Percentiles rank a stretch among this genome's conserved stretches.
Evolutionary conservation across 2,113 vertebrate species (phyloP).

Genomic region (Amphiprion percula): DNA sequence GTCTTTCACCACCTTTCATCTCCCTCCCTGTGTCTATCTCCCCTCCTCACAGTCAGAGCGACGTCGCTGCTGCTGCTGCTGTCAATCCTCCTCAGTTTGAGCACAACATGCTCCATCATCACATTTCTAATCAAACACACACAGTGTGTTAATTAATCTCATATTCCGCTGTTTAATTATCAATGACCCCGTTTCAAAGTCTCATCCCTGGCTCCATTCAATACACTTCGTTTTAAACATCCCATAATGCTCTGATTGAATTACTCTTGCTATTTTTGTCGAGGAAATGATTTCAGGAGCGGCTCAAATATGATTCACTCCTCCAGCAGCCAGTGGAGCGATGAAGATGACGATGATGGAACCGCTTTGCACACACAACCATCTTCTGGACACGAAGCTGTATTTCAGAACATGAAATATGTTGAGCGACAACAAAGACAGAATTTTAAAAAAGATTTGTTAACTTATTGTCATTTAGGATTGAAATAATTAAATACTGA

Average conservation of each 20-base stretch:
- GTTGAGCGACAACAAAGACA: background rate
- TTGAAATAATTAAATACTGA: constrained; percentile 14
- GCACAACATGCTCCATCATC: constrained; percentile 70
- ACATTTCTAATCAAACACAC: constrained; percentile 77
- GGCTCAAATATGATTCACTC: constrained; percentile 50
- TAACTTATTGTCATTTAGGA: background rate
- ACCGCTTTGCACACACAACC: background rate
- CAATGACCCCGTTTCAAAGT: constrained; percentile 68
- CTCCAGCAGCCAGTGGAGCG: constrained; percentile 34
- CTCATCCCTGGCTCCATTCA: constrained; percentile 47
- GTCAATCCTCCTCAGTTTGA: constrained; percentile 66
- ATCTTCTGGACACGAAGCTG: background rate
- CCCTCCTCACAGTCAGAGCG: constrained; percentile 46
- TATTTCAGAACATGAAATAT: constrained; percentile 13
- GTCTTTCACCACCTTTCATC: constrained; percentile 74
- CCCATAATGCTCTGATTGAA: constrained; percentile 61
- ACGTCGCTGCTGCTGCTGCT: constrained; percentile 31
- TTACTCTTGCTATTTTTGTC: constrained; percentile 60
- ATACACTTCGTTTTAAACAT: constrained; percentile 66
- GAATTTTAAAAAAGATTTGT: background rate
- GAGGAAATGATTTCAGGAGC: constrained; percentile 59
- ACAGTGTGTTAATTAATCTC: constrained; percentile 75
- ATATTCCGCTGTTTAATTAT: constrained; percentile 77
- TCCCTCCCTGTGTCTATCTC: constrained; percentile 48
- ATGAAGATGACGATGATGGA: constrained; percentile 19